A percentile compares a stretch with the other conserved stretches of the same genome.
Evolutionary conservation across 1,140 invertebrate genomes (phyloP).

Genomic region (Papilio xuthus): DNA sequence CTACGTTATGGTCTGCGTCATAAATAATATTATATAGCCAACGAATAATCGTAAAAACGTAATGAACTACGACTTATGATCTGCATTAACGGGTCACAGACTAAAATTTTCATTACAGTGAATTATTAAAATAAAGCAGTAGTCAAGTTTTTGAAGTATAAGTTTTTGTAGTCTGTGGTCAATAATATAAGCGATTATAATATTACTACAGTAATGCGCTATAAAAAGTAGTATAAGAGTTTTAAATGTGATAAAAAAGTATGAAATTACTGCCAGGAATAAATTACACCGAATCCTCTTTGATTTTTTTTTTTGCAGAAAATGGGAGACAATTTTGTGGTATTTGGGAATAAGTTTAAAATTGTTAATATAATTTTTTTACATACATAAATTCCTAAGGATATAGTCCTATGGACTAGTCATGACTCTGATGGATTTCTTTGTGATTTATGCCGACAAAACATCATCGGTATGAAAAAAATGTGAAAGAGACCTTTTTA

Average conservation of each 20-base stretch:
- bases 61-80: constrained; percentile 10
- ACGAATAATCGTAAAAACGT: constrained; percentile 4
- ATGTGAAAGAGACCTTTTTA: constrained; percentile 32
- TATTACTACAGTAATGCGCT: neutral
- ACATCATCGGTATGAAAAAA: constrained; percentile 9
- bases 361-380: too few species aligned
- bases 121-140: neutral
- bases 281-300: too few species aligned
- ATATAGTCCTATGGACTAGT: neutral
- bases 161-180: neutral
- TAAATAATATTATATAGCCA: constrained; percentile 5
- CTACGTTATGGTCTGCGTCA: neutral
- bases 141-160: neutral
- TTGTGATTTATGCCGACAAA: constrained; percentile 22
- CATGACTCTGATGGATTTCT: neutral
- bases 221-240: neutral
- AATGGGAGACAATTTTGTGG: too few species aligned
- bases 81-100: neutral
- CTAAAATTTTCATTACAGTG: neutral
- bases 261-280: too few species aligned
- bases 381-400: too few species aligned
- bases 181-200: neutral
- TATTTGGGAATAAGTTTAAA: too few species aligned
- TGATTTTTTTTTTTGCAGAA: too few species aligned
- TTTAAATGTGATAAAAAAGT: neutral